Percentiles rank a stretch among this genome's conserved stretches.
phyloP scores from a whole-genome alignment of 2,113 vertebrate genomes.

The Pseudois nayaur region DNA sequence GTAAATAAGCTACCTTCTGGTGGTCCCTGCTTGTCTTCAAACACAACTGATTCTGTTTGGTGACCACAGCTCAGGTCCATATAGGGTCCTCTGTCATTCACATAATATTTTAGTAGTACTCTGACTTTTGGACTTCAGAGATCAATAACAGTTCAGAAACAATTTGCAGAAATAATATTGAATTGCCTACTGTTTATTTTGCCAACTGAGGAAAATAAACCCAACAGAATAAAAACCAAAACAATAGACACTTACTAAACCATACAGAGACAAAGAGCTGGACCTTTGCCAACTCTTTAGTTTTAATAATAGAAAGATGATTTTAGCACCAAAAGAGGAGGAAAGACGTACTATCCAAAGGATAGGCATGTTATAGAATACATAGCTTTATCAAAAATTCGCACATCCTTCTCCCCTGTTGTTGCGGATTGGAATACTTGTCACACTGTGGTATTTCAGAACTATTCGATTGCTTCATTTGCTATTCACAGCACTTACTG shows the following conservation, averaged over 20 bases:
- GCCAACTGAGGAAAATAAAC: slow-evolving; percentile 31
- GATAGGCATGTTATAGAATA: neutral
- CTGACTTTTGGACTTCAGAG: slow-evolving; percentile 13
- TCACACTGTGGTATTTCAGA: neutral
- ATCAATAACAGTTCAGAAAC: slow-evolving; percentile 18
- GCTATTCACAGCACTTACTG: neutral
- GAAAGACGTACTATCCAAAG: neutral
- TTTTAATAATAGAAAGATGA: slow-evolving; percentile 17
- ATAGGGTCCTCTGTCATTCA: neutral
- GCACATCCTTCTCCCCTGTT: neutral
- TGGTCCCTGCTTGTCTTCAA: neutral
- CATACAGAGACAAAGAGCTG: neutral
- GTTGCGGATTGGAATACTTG: neutral
- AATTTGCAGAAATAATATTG: neutral
- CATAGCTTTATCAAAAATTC: neutral
- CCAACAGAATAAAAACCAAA: slow-evolving; percentile 24
- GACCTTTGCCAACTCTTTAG: neutral
- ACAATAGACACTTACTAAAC: slow-evolving; percentile 3
- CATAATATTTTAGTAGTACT: neutral
- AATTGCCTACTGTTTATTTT: slow-evolving; percentile 32
- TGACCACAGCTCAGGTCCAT: neutral
- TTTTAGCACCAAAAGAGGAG: neutral
- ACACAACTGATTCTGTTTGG: neutral
- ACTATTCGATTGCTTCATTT: neutral
- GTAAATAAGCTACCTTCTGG: neutral